A percentile compares a stretch with the other conserved stretches of the same genome.
Conservation (phyloP, 2,888 invertebrate species). For the Xanthostigma xanthostigma region DNA sequence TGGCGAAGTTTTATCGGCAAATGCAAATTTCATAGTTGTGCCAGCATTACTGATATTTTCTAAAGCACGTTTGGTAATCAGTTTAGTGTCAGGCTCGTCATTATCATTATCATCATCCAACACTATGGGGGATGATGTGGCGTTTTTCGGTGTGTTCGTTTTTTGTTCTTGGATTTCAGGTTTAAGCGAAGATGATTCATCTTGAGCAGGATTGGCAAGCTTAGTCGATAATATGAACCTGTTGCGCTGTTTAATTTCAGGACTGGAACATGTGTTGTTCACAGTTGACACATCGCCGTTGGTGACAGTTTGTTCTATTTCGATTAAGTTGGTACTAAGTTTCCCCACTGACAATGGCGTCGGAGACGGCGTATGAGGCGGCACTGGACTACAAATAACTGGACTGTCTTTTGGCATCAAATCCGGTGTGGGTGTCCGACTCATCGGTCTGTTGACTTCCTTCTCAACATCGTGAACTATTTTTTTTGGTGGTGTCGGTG, state of each 20-base stretch:
- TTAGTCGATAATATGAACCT: too few species aligned
- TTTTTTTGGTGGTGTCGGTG: constrained; percentile 13
- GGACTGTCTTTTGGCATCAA: constrained; percentile 29
- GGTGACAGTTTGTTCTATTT: too few species aligned
- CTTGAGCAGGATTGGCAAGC: not conserved
- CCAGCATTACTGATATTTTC: constrained; percentile 55
- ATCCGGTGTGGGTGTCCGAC: constrained; percentile 30
- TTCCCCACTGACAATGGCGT: too few species aligned
- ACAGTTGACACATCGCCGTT: too few species aligned
- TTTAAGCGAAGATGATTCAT: not conserved
- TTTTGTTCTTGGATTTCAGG: constrained; percentile 3
- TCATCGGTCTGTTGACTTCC: constrained; percentile 13
- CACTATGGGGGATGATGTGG: constrained; percentile 11
- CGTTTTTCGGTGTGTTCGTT: constrained; percentile 12
- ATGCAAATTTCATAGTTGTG: constrained; percentile 46
- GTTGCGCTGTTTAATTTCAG: too few species aligned
- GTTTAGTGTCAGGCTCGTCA: constrained; percentile 24
- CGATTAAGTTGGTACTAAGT: too few species aligned
- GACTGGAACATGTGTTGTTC: too few species aligned
- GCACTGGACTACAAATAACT: constrained; percentile 1
- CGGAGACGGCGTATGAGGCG: too few species aligned
- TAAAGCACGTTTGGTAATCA: constrained; percentile 41
- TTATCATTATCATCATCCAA: constrained; percentile 13
- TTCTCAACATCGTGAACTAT: constrained; percentile 11
- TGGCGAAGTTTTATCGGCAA: constrained; percentile 27